phyloP scores from a whole-genome alignment of 2,113 vertebrate genomes.

The Gavialis gangeticus region DNA sequence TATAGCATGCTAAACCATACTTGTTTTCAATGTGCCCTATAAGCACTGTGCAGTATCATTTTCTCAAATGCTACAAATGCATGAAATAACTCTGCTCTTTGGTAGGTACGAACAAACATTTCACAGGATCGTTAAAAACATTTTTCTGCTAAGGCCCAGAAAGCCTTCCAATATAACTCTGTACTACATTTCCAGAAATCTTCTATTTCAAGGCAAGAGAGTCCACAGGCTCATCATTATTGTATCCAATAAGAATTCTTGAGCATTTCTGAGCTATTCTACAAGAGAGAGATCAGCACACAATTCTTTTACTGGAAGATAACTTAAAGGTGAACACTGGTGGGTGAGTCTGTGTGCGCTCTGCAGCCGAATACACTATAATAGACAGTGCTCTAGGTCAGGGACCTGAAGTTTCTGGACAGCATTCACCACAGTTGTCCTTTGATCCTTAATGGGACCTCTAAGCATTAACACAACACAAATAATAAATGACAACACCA shows the following conservation, averaged over 20 bases:
- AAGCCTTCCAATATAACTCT: not conserved
- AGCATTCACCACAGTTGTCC: not conserved
- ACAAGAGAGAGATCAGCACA: not conserved
- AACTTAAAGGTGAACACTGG: not conserved
- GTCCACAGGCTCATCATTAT: not conserved
- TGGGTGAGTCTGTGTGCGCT: too few species aligned
- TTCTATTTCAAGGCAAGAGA: not conserved
- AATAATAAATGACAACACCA: not conserved
- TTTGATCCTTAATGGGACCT: not conserved
- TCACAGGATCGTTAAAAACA: not conserved
- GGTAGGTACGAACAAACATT: not conserved
- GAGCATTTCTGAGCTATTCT: not conserved
- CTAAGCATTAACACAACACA: not conserved
- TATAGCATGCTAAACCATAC: too few species aligned
- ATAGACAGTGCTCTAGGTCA: not conserved
- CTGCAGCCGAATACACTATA: too few species aligned
- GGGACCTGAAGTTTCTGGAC: not conserved
- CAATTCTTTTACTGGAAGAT: not conserved
- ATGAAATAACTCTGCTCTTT: not conserved
- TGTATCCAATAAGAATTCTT: not conserved
- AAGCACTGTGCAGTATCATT: not conserved
- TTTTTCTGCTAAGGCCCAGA: not conserved
- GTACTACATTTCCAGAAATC: not conserved
- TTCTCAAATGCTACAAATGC: not conserved
- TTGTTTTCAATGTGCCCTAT: not conserved